Evolutionary conservation across 92 coral and sea anemone species (phyloP), one percentile per base, ranked within the genome.

Genomic region (Zoanthus gigantus): DNA sequence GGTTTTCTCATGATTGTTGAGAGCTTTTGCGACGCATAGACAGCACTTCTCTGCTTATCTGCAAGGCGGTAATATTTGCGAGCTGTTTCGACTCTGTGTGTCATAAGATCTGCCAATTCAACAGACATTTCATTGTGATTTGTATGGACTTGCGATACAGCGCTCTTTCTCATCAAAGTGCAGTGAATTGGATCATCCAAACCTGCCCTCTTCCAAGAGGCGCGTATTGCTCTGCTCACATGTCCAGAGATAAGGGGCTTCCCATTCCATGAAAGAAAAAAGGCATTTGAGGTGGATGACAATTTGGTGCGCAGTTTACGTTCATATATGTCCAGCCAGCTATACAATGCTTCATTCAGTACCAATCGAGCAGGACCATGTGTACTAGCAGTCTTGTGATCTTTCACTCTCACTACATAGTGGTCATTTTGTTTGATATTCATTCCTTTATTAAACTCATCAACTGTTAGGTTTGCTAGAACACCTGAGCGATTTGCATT

Each of bases 251-350:
- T 76, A 2, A 74, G 68, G n/a, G 53, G 84, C 30, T 53, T 81
- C 29, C 88, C 88, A 17, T n/a, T 89, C 91, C 88, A 89, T 10
- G 76, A 58, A 80, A 89, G 79, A 13, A 89, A 82, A 18, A 89
- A 61, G 0, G 75, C 18, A 17, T 74, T 61, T 14, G 78, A 74
- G n/a, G 57, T 74, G 30, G 14, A 4, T 74, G 58, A 31, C 78
- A 74, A 45, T n/a, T 74, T 44, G 57, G 50, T 45, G 44, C 78
- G 58, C 78, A 74, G 44, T 74, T 74, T 74, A 15, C 2, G 54
- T 72, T 37, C 37, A 6, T 72, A 72, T 7, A 72, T 44, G 77
- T 72, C 54, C 44, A 72, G 77, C 77, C 77, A 72, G 37, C 37
- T 72, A 44, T 72, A 72, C 44, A 72, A 72, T 37, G 77, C 54